Percentiles rank a stretch among this genome's conserved stretches.
These are phyloP conservation scores for Gulo gulo DNA, from an alignment of 2,113 vertebrate genomes.

Conservation along the genomic window DNA sequence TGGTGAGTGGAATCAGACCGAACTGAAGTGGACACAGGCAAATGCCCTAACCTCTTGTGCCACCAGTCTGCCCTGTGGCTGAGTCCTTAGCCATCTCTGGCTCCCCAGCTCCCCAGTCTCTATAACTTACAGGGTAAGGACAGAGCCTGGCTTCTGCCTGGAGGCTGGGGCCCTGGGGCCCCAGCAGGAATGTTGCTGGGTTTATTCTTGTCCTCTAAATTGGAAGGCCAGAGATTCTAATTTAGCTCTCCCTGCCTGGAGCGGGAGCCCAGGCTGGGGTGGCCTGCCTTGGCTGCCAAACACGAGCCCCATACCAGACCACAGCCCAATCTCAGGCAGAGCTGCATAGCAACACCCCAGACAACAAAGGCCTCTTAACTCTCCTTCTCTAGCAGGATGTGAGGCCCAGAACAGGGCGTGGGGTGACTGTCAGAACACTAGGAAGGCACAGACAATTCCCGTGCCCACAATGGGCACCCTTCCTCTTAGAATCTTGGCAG, in stretches of 20 bases:
- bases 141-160: neutral
- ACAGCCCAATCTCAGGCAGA: constrained; percentile 52
- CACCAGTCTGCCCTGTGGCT: neutral
- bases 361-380: constrained; percentile 51
- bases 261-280: constrained; percentile 41
- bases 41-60: neutral
- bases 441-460: neutral
- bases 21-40: neutral
- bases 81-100: neutral
- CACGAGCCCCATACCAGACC: constrained; percentile 57
- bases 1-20: neutral
- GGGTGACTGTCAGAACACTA: neutral
- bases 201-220: constrained; percentile 66
- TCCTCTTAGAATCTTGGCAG: neutral
- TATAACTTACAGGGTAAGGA: neutral
- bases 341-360: constrained; percentile 53
- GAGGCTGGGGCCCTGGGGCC: neutral
- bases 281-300: constrained; percentile 49
- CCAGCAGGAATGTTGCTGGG: constrained; percentile 15
- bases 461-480: neutral
- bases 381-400: neutral
- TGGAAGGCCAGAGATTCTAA: constrained; percentile 57
- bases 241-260: constrained; percentile 42
- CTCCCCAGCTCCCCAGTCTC: neutral
- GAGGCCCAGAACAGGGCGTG: neutral